Base-by-base conservation (phyloP, 1,140 invertebrate species). In the Drosophila micromelanica region DNA sequence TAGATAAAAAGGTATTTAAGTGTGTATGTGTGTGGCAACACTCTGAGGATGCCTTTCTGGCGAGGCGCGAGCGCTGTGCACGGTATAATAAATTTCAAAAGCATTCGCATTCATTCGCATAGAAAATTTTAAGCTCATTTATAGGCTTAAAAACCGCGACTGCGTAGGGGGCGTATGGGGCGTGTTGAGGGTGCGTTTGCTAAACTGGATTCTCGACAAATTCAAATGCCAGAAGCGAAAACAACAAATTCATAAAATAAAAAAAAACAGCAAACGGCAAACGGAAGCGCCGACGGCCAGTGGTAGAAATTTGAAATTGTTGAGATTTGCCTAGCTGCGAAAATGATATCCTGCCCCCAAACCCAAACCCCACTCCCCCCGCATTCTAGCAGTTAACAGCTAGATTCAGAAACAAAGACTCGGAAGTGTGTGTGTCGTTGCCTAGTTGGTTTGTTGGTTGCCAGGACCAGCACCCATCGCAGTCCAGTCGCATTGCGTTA, bases 91-190 rank as follows among this genome's bases (percentile, higher is more conserved):
- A 90, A 90, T 90, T 90, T 85, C 78, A 81, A 89, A 89, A 81
- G 89, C 89, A 90, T 90, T 90, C 82, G 68, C 77, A 91, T 85
- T 89, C 89, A 90, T 63, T 90, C 87, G 72, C 79, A 90, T 87
- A 90, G 87, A 90, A 90, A 90, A 90, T 90, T 87, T 77, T 90
- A 90, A 90, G 87, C 87, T 90, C 87, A 90, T 90, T 90, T 90
- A 90, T 90, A 79, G 84, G 89, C 89, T 90, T 89, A 90, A 87
- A 77, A 87, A 65, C 68, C 77, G 56, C 61, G 45, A 15, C 60
- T 35, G n/a, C 38, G 48, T 15, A 5, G 23, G 60, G 15, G 8
- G 8, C 30, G 37, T 9, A n/a, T 0, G 9, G 37, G 55, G 9
- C 3, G 2, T n/a, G 38, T 15, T 62, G 42, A 59, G 20, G 5